phyloP scores from a whole-genome alignment of 2,797 vertebrate genomes.

The Myotis pilosus region DNA sequence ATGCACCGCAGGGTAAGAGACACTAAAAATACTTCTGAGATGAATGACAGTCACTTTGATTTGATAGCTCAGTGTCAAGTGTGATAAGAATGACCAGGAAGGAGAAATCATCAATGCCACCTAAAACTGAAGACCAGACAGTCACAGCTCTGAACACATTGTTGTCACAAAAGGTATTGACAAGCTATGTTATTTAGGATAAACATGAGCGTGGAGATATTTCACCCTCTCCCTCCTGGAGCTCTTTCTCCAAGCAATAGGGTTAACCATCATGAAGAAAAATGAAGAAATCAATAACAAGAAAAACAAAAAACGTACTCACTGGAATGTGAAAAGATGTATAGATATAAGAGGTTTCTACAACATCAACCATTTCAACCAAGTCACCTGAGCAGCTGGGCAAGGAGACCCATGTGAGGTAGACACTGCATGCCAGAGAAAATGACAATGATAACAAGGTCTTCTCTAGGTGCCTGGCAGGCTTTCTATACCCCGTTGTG shows the following conservation, averaged over 20 bases:
- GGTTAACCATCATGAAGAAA: neutral
- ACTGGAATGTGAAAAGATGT: neutral
- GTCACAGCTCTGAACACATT: neutral
- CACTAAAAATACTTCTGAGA: neutral
- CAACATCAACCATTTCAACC: neutral
- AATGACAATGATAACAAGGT: neutral
- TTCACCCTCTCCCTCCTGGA: neutral
- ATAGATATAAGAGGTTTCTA: neutral
- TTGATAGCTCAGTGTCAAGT: neutral
- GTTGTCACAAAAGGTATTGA: neutral
- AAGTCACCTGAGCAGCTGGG: neutral
- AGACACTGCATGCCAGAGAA: neutral
- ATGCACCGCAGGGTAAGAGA: neutral
- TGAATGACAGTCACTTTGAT: neutral
- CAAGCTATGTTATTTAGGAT: neutral
- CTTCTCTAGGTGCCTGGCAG: neutral
- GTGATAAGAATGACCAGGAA: neutral
- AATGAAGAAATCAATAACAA: neutral
- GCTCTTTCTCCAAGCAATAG: neutral
- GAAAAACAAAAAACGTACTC: neutral
- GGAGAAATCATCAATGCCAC: neutral
- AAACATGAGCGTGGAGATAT: neutral
- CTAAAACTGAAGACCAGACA: neutral
- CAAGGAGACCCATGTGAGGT: neutral
- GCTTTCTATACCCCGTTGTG: neutral